phyloP scores from a whole-genome alignment of 1,140 invertebrate species.

The Mercenaria mercenaria region DNA sequence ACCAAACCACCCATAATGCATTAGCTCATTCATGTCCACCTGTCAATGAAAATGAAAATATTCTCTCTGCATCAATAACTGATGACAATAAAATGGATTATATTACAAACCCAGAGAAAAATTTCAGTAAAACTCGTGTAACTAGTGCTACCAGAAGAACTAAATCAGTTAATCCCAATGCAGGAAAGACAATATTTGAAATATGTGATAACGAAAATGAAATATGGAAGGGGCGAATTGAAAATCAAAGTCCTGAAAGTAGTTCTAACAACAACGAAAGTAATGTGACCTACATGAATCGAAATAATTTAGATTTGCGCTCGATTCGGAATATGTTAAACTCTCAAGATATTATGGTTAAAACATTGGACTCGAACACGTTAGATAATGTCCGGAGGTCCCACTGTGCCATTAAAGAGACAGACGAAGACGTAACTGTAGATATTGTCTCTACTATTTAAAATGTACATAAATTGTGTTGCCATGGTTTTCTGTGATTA shows the following conservation, averaged over 20 bases:
- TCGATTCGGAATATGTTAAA: conserved; percentile 68
- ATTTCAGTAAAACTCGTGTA: not conserved
- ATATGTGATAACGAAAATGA: conserved; percentile 66
- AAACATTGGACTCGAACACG: conserved; percentile 59
- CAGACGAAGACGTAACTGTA: conserved; percentile 66
- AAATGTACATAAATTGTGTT: conserved; percentile 23
- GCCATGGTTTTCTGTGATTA: conserved; percentile 25
- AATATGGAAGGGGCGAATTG: conserved; percentile 61
- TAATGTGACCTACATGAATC: conserved; percentile 10
- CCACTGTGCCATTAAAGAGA: conserved; percentile 68
- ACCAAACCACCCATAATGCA: conserved; percentile 51
- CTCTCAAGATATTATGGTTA: conserved; percentile 72
- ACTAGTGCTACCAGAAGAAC: not conserved
- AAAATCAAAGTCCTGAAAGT: not conserved
- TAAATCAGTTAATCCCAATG: conserved; percentile 33
- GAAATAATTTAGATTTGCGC: conserved; percentile 64
- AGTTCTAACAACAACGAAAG: not conserved
- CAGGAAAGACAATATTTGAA: conserved; percentile 64
- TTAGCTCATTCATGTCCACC: conserved; percentile 37
- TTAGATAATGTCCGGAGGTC: conserved; percentile 38
- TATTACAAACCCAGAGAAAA: conserved; percentile 63
- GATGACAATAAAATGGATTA: conserved; percentile 79
- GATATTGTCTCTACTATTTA: conserved; percentile 67
- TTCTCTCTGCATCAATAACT: conserved; percentile 42
- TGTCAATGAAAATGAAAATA: conserved; percentile 10